Percentiles rank a stretch among this genome's conserved stretches.
These are phyloP conservation scores for Brenthis ino DNA, from an alignment of 2,888 invertebrate species.

Conservation along the genomic window DNA sequence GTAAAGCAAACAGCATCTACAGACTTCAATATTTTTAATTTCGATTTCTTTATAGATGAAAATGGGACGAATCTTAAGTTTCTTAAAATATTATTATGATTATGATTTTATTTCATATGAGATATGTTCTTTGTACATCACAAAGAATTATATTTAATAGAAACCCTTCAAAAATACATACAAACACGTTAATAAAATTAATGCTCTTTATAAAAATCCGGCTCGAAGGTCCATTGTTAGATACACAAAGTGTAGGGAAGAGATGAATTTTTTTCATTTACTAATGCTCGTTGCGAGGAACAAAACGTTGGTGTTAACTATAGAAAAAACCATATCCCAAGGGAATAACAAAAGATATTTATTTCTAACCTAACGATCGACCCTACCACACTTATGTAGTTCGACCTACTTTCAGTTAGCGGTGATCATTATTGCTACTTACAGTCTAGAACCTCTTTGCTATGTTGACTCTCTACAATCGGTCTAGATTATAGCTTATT, in stretches of 20 bases:
- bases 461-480: too few relatives aligned
- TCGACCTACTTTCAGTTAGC: slow-evolving; percentile 2
- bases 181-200: slow-evolving; percentile 12
- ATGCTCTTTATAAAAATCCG: neutral
- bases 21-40: too few relatives aligned
- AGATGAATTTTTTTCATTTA: slow-evolving; percentile 22
- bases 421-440: neutral
- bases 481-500: too few relatives aligned
- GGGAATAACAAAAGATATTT: slow-evolving; percentile 9
- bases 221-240: slow-evolving; percentile 1
- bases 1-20: neutral
- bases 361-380: neutral
- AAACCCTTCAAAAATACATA: neutral
- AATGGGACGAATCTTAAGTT: too few relatives aligned
- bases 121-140: neutral
- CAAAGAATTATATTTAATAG: neutral
- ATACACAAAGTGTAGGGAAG: slow-evolving; percentile 4
- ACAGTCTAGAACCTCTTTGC: neutral
- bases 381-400: neutral
- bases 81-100: too few relatives aligned
- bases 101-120: too few relatives aligned
- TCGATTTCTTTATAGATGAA: too few relatives aligned
- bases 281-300: slow-evolving; percentile 18
- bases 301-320: slow-evolving; percentile 23
- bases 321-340: slow-evolving; percentile 3